Percentiles rank a stretch among this genome's conserved stretches.
phyloP scores from a whole-genome alignment of 2,888 invertebrate species.

The Dryocosmus kuriphilus region DNA sequence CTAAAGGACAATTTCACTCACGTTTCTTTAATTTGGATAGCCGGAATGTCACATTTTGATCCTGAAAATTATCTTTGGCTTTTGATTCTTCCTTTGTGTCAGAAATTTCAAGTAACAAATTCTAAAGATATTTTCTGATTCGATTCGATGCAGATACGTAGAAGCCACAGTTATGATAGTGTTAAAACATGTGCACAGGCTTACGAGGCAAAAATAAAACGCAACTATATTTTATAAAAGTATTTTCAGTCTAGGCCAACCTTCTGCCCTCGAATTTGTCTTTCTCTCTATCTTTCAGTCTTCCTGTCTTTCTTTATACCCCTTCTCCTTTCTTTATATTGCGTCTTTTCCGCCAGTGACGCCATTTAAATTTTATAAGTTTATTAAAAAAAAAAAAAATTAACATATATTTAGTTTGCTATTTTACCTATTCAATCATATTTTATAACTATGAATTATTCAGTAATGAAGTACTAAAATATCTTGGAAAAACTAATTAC shows the following conservation, averaged over 20 bases:
- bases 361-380: background rate
- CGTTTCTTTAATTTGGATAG: too few species aligned
- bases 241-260: slow-evolving; percentile 75
- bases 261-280: slow-evolving; percentile 65
- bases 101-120: slow-evolving; percentile 1
- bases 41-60: background rate
- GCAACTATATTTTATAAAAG: slow-evolving; percentile 69
- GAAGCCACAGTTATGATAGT: background rate
- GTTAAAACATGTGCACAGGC: slow-evolving; percentile 48
- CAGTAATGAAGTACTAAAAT: too few species aligned
- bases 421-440: too few species aligned
- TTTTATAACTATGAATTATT: too few species aligned
- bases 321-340: slow-evolving; percentile 3
- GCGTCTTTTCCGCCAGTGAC: background rate
- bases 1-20: too few species aligned
- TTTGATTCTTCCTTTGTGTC: slow-evolving; percentile 10
- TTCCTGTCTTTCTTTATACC: slow-evolving; percentile 50
- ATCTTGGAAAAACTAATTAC: too few species aligned
- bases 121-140: slow-evolving; percentile 16
- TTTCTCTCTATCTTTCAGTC: slow-evolving; percentile 47
- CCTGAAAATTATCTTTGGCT: background rate
- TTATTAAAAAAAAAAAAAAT: too few species aligned
- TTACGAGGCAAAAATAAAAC: slow-evolving; percentile 64
- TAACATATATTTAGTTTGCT: too few species aligned
- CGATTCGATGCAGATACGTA: background rate